These are phyloP conservation scores for Zoanthus sociatus DNA, from an alignment of 92 coral and sea anemone species.

Conservation along the genomic window DNA sequence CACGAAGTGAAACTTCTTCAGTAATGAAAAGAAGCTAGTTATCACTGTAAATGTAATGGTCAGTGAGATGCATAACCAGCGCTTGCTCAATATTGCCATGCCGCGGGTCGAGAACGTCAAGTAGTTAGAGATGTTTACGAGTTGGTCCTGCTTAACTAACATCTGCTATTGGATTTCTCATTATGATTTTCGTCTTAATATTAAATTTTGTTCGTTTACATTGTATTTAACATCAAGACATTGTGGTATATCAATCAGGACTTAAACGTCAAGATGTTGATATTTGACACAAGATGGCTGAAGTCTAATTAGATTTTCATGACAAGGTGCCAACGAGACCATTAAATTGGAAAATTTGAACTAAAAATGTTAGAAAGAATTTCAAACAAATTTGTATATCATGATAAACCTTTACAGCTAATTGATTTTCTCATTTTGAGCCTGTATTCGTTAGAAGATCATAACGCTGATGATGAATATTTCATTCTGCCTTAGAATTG, in stretches of 20 bases:
- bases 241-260: constrained; percentile 11
- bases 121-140: no score
- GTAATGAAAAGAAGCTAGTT: neutral
- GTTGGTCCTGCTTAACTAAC: neutral
- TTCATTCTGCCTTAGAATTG: neutral
- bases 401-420: neutral
- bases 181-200: neutral
- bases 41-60: neutral
- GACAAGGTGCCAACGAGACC: neutral
- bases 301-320: neutral
- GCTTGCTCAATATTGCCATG: neutral
- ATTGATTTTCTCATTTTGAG: neutral
- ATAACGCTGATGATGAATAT: constrained; percentile 3
- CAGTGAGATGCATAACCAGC: neutral
- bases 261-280: constrained; percentile 16
- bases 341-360: neutral
- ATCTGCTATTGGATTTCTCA: constrained; percentile 24
- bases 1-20: neutral
- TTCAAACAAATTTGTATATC: neutral
- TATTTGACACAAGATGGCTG: constrained; percentile 12
- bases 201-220: constrained; percentile 15
- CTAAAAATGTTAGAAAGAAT: neutral
- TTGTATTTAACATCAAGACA: constrained; percentile 7
- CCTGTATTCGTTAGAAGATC: neutral
- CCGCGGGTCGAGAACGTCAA: neutral